Base-by-base conservation (phyloP, 2,888 invertebrate species). In the Caenorhabditis sp. region DNA sequence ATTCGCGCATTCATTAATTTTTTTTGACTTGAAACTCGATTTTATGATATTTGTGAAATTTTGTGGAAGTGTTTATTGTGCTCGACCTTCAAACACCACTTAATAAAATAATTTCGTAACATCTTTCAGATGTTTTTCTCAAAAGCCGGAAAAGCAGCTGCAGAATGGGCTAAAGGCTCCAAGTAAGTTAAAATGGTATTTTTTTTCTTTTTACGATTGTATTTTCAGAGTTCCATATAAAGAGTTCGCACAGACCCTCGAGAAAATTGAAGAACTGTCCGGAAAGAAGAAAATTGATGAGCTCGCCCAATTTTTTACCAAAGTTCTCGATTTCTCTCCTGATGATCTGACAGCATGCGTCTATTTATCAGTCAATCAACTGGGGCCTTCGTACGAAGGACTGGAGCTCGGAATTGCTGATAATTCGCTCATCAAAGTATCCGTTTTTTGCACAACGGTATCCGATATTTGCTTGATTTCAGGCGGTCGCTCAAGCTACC, bases 331-430 rank as follows among this genome's bases (percentile, higher is more conserved):
- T 4, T 93, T 97, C 53, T 96, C 95, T 20, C 97, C 97, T 0
- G 94, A 95, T n/a, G 98, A 99, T 92, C 93, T 99, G 79, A 92
- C 97, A 70, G 95, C 96, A 0, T 96, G 96, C 88, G 94, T 99
- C 20, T 98, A 99, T 92, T 93, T 99, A 85, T 97, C 97, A 90
- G 94, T 98, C n/a, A 99, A 99, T 93, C 95, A 96, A 92, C 93
- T 99, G 55, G 98, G 96, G 0, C 98, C 99, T 0, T 96, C 97
- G 0, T 98, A 97, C 92, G 96, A 97, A 92, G 98, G 97, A 93
- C 88, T 96, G 28, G 96, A 97, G 92, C 93, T 96, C 90, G 98
- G 98, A n/a, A 95, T 97, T 64, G 98, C 98, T 0, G 98, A 99
- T 91, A 95, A 95, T 0, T 95, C 95, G 85, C 93, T 99, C 62